Evolutionary conservation across 2,113 vertebrate genomes (phyloP), one percentile per base, ranked within the genome.

Genomic region (Phaethon lepturus): DNA sequence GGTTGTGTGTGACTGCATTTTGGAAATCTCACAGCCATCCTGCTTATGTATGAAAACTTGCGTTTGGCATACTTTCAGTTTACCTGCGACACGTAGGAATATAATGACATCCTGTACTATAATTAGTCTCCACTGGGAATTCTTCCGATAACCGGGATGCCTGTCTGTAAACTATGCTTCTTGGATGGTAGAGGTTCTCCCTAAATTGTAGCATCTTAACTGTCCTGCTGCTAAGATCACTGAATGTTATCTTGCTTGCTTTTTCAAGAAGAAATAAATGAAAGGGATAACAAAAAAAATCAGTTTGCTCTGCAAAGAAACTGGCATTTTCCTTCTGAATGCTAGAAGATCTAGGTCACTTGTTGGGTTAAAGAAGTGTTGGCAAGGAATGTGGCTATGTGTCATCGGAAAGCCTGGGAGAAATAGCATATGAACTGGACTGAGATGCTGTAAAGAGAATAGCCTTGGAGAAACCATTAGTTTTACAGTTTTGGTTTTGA

Each of bases 391-490:
- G 35, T 62, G 69, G 24, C 49, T 64, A 9, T 90, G 73, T 97
- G 95, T 96, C 96, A 95, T 63, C 3, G 33, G 94, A 94, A 76
- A 66, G 87, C 94, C 52, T 93, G 77, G 56, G 84, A 96, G 93
- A 93, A 78, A 35, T 62, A 79, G 69, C 40, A 8, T 50, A 71
- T 6, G n/a, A 79, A 53, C 25, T 22, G 95, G 68, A n/a, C 81
- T 87, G 95, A 89, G 76, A 71, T 92, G 91, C 40, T 86, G 84
- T 64, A 26, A 93, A 84, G 93, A 90, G 88, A 93, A 77, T 74
- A 96, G 96, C 92, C 88, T 94, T 95, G 35, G 82, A 97, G 96
- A 94, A 96, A 85, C 71, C 91, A 95, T 92, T 86, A 66, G 86
- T 97, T 94, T 96, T 90, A 96, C 29, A 72, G 67, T 90, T 93